These are phyloP conservation scores for Agrilus biguttatus DNA, from an alignment of 2,888 invertebrate genomes.

Conservation along the genomic window DNA sequence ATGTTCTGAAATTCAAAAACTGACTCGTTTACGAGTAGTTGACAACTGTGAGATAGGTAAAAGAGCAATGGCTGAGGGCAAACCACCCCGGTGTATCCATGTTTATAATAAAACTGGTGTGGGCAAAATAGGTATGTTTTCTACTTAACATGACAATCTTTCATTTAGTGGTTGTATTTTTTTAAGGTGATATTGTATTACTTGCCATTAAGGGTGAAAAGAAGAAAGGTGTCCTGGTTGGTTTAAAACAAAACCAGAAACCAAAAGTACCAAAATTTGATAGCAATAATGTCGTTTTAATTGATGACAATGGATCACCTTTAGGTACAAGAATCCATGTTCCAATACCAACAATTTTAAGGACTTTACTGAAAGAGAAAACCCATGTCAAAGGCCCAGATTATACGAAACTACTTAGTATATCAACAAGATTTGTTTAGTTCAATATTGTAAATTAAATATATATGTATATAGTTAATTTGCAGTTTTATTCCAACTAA, in stretches of 20 bases:
- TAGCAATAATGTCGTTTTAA: slow-evolving; percentile 88
- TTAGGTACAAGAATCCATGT: slow-evolving; percentile 90
- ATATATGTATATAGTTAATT: no score
- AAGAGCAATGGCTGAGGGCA: slow-evolving; percentile 86
- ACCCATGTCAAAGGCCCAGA: slow-evolving; percentile 72
- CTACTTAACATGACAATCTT: neutral
- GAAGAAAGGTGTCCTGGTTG: slow-evolving; percentile 84
- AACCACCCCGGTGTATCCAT: slow-evolving; percentile 86
- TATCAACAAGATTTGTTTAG: slow-evolving; percentile 78
- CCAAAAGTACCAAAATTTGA: slow-evolving; percentile 80
- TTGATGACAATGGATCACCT: slow-evolving; percentile 90
- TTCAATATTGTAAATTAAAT: neutral
- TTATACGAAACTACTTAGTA: slow-evolving; percentile 82
- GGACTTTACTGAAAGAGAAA: slow-evolving; percentile 70
- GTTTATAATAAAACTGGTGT: slow-evolving; percentile 70
- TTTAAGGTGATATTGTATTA: slow-evolving; percentile 68
- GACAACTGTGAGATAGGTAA: slow-evolving; percentile 95
- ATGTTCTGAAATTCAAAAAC: slow-evolving; percentile 52
- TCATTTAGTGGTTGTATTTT: neutral
- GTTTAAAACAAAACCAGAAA: slow-evolving; percentile 69
- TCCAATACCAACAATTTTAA: slow-evolving; percentile 81
- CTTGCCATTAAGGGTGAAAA: slow-evolving; percentile 92
- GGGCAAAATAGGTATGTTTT: slow-evolving; percentile 42
- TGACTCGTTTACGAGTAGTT: slow-evolving; percentile 77
- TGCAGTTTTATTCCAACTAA: no score